Evolutionary conservation across 2,113 vertebrate genomes (phyloP).

Genomic region (Erythrocebus patas): DNA sequence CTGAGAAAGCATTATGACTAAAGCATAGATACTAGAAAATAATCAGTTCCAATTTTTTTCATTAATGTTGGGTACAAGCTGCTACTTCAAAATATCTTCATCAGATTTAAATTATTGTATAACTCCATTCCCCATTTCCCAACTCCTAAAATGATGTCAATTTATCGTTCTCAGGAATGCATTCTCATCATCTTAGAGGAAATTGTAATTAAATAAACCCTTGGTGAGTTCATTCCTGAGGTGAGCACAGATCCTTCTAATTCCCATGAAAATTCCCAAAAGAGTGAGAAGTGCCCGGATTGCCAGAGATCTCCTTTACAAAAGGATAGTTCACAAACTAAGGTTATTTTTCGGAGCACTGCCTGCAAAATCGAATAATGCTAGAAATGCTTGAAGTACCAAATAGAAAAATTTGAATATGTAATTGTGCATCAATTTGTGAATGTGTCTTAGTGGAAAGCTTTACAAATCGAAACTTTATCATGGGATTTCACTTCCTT

Average conservation of each 20-base stretch:
- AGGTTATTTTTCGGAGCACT: slow-evolving; percentile 36
- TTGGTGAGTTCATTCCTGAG: neutral
- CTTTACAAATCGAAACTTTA: slow-evolving; percentile 34
- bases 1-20: slow-evolving; percentile 6
- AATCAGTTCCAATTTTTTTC: slow-evolving; percentile 13
- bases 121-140: neutral
- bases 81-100: slow-evolving; percentile 62
- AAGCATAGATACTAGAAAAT: slow-evolving; percentile 51
- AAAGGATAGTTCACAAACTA: slow-evolving; percentile 23
- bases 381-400: slow-evolving; percentile 23
- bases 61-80: slow-evolving; percentile 39
- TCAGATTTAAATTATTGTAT: slow-evolving; percentile 50
- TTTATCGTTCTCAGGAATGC: slow-evolving; percentile 31
- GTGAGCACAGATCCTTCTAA: neutral
- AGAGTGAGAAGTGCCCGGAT: neutral
- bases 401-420: slow-evolving; percentile 24
- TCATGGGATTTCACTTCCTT: slow-evolving; percentile 8
- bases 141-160: neutral
- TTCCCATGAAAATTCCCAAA: neutral
- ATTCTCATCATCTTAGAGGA: slow-evolving; percentile 26
- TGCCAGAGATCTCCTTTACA: slow-evolving; percentile 19
- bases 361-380: slow-evolving; percentile 44
- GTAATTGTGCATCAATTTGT: slow-evolving; percentile 19
- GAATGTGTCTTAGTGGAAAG: neutral
- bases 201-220: neutral